These are phyloP conservation scores for Sardina pilchardus DNA, from an alignment of 2,113 vertebrate species.

Conservation along the genomic window DNA sequence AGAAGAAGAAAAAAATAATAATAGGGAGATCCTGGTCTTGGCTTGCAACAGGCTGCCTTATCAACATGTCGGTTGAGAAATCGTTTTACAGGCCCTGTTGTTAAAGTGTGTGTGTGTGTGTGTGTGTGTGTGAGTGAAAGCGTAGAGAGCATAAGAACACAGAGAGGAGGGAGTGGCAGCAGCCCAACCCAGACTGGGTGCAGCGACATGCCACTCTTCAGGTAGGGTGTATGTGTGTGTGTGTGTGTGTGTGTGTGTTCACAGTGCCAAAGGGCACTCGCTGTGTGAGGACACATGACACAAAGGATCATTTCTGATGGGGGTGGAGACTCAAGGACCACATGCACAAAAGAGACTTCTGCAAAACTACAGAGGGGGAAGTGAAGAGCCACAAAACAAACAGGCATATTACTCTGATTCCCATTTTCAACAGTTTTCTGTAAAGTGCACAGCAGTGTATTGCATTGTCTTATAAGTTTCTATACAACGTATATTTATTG, in stretches of 20 bases:
- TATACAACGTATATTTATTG: too few relatives aligned
- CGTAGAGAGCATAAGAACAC: background rate
- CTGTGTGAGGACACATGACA: background rate
- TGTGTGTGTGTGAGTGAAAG: background rate
- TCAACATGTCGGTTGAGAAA: too few relatives aligned
- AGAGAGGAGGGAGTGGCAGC: background rate
- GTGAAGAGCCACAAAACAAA: background rate
- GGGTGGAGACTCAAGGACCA: background rate
- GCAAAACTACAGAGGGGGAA: background rate
- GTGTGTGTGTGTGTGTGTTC: slow-evolving; percentile 8
- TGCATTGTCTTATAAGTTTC: too few relatives aligned
- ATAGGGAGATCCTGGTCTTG: too few relatives aligned
- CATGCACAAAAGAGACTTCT: background rate
- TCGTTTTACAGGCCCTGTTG: background rate
- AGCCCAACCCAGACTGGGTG: background rate
- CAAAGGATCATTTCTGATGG: slow-evolving; percentile 6
- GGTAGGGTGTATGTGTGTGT: background rate
- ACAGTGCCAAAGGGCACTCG: background rate
- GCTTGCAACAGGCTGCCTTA: too few relatives aligned
- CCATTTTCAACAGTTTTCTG: too few relatives aligned
- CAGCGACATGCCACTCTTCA: background rate
- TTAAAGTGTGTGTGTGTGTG: background rate
- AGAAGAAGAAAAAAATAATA: too few relatives aligned
- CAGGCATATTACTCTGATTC: background rate
- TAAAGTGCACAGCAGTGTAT: too few relatives aligned